Conservation (phyloP, 2,113 vertebrate species). For the Speoplatyrhinus poulsoni region DNA sequence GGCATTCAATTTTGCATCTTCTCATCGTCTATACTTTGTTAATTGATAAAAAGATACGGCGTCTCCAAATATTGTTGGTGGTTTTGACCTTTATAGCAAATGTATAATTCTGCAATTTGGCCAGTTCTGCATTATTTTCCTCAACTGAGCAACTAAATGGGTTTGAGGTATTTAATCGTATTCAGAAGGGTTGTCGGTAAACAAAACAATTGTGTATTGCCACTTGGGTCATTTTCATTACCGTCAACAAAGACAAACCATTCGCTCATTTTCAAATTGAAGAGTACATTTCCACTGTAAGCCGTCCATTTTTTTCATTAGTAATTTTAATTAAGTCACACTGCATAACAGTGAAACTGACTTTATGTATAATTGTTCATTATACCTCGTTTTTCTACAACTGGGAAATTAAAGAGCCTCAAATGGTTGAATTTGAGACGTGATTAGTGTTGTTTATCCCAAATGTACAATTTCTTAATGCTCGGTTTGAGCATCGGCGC, state of each 20-base stretch:
- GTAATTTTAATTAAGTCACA: conserved; percentile 82
- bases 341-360: conserved; percentile 78
- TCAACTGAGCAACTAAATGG: conserved; percentile 35
- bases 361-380: conserved; percentile 84
- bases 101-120: conserved; percentile 38
- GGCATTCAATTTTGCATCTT: conserved; percentile 61
- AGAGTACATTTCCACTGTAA: conserved; percentile 70
- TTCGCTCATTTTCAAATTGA: conserved; percentile 72
- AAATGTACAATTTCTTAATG: conserved; percentile 79
- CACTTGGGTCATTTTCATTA: conserved; percentile 75
- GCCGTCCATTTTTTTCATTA: conserved; percentile 79
- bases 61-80: conserved; percentile 41
- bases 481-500: conserved; percentile 66
- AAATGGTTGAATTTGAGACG: conserved; percentile 78
- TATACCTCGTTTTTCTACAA: conserved; percentile 80
- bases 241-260: conserved; percentile 61
- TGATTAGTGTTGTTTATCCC: conserved; percentile 80
- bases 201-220: conserved; percentile 55
- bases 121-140: conserved; percentile 51
- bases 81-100: conserved; percentile 49
- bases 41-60: conserved; percentile 64
- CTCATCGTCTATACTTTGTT: conserved; percentile 60
- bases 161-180: conserved; percentile 52
- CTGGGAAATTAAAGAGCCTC: conserved; percentile 79
- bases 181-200: conserved; percentile 65